These are phyloP conservation scores for Bombus confusus DNA, from an alignment of 1,140 invertebrate genomes.

Conservation along the genomic window DNA sequence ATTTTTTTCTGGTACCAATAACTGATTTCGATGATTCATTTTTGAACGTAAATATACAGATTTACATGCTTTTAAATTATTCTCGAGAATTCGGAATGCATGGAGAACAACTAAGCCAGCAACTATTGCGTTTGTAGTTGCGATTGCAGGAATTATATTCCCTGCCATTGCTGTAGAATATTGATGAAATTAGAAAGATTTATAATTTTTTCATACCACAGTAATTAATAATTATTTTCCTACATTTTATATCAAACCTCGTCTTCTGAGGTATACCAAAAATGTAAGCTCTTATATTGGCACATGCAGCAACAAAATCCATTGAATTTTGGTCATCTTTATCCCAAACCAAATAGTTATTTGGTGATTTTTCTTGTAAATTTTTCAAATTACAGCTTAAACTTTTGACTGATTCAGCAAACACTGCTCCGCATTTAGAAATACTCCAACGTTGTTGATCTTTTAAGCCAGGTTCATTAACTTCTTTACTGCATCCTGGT, in stretches of 20 bases:
- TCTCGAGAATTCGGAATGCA: constrained; percentile 91
- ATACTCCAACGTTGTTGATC: constrained; percentile 94
- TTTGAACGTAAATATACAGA: constrained; percentile 89
- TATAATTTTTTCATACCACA: not conserved
- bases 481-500: constrained; percentile 81
- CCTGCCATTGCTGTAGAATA: constrained; percentile 94
- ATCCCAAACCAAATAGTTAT: constrained; percentile 95
- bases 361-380: constrained; percentile 81
- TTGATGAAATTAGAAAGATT: constrained; percentile 18
- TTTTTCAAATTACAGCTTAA: constrained; percentile 86
- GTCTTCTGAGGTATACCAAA: constrained; percentile 95
- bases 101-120: constrained; percentile 96
- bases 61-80: constrained; percentile 87
- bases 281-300: constrained; percentile 96
- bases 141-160: constrained; percentile 99
- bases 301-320: constrained; percentile 98
- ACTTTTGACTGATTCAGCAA: constrained; percentile 87
- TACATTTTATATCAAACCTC: constrained; percentile 97
- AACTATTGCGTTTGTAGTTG: constrained; percentile 98
- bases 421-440: constrained; percentile 89
- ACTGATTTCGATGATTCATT: constrained; percentile 86
- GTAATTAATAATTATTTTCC: constrained; percentile 73
- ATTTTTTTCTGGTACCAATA: constrained; percentile 87
- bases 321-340: constrained; percentile 97
- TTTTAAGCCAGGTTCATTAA: constrained; percentile 80